A percentile compares a stretch with the other conserved stretches of the same genome.
Evolutionary conservation across 1,140 invertebrate genomes (phyloP).

Genomic region (Drosophila tropicalis): DNA sequence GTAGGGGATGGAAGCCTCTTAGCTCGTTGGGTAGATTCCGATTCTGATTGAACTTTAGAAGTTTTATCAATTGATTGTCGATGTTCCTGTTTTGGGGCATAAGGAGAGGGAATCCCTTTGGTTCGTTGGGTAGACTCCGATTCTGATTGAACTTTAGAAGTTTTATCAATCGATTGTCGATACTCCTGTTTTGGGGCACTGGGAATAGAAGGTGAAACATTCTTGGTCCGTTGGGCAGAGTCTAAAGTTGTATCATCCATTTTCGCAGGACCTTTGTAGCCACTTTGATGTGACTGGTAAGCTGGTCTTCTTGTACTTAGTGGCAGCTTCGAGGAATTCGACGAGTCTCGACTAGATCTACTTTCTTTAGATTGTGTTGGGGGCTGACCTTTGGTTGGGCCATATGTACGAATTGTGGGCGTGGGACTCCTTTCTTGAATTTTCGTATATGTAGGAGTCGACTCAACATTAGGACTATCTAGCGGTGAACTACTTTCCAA

Average conservation of each 20-base stretch:
- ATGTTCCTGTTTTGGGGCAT: no score
- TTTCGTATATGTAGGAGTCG: neutral
- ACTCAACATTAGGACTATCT: neutral
- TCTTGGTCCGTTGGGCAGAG: neutral
- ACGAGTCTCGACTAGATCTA: neutral
- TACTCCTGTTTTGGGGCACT: neutral
- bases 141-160: no score
- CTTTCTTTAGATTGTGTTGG: neutral
- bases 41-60: no score
- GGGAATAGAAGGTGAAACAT: neutral
- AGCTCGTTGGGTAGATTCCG: neutral
- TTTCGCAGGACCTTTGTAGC: neutral
- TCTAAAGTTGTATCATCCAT: neutral
- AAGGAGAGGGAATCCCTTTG: no score
- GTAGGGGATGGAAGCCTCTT: neutral
- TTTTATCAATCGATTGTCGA: neutral
- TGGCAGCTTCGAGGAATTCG: neutral
- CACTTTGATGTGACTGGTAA: neutral
- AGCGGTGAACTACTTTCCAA: neutral
- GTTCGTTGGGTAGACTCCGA: no score
- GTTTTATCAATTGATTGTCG: no score
- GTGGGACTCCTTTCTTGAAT: neutral
- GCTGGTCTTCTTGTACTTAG: no score
- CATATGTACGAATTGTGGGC: neutral
- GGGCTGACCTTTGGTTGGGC: neutral